Evolutionary conservation across 2,888 invertebrate genomes (phyloP).

Genomic region (Fragum sueziense): DNA sequence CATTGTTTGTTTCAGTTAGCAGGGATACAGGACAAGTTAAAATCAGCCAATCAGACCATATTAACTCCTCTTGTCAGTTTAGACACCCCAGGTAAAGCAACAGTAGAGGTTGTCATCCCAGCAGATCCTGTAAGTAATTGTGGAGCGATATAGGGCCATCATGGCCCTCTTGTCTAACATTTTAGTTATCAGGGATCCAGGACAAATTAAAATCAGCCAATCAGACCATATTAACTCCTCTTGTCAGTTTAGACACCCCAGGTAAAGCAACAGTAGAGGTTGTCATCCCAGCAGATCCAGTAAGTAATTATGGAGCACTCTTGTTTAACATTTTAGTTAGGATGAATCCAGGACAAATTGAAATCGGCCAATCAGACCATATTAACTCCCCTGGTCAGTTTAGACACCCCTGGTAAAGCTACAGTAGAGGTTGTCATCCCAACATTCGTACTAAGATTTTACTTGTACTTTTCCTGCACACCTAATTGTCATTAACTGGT

Average conservation of each 20-base stretch:
- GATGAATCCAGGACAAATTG: conserved; percentile 89
- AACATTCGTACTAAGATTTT: too few relatives aligned
- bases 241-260: conserved; percentile 96
- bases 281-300: conserved; percentile 97
- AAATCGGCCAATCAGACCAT: conserved; percentile 89
- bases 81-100: conserved; percentile 98
- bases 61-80: conserved; percentile 94
- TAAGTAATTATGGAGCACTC: conserved; percentile 70
- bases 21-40: not conserved
- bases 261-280: conserved; percentile 98
- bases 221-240: conserved; percentile 92
- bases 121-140: conserved; percentile 90
- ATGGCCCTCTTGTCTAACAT: too few relatives aligned
- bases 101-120: conserved; percentile 96
- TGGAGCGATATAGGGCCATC: too few relatives aligned
- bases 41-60: conserved; percentile 86
- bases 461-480: too few relatives aligned
- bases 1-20: too few relatives aligned
- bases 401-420: conserved; percentile 98
- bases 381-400: conserved; percentile 93
- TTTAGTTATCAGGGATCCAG: conserved; percentile 90
- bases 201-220: conserved; percentile 88
- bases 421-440: conserved; percentile 97
- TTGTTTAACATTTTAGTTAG: conserved; percentile 87
- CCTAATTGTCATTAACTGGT: too few relatives aligned